Base-by-base conservation (phyloP, 2,113 vertebrate species). In the Zapornia atra region DNA sequence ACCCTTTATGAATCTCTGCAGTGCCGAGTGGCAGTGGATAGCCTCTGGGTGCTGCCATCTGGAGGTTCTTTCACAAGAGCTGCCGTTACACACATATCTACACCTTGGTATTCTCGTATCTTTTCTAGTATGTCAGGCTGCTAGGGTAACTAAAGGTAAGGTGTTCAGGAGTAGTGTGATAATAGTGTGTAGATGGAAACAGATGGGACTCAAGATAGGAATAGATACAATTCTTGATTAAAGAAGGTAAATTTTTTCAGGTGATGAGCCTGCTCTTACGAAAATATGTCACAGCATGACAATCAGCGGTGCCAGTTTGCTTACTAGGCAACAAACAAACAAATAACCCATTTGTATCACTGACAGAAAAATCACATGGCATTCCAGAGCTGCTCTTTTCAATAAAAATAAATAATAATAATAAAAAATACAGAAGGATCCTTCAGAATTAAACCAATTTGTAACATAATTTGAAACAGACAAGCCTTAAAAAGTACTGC, bases 61-160 rank as follows among this genome's bases (percentile, higher is more conserved):
- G 69, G 73, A 89, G 20, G 13, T 48, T 20, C 16, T 40, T 36
- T 29, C 5, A 4, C 5, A 4, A n/a, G 54, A 78, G 51, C 36
- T 75, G 48, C 20, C 0, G 0, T 64, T 48, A 31, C 15, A 28
- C 16, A 22, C 5, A 3, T 17, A 84, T 9, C 11, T 21, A 31
- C 34, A 40, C 10, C 8, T 13, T 64, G 15, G 3, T 18, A 11
- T 65, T 7, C 13, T 64, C 13, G 3, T 18, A 12, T 60, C 33
- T 65, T 24, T 65, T 56, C 34, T 44, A 44, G 16, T 11, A 5
- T 9, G 6, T 42, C 59, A 77, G 25, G 38, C n/a, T 86, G 28
- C 15, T 59, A 19, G 48, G 15, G 42, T 28, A 72, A 69, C 11
- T 17, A 75, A 48, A 4, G 5, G 13, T 17, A 75, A 48, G 4